Base-by-base conservation (phyloP, 2,888 invertebrate species). In the Prosapia bicincta region DNA sequence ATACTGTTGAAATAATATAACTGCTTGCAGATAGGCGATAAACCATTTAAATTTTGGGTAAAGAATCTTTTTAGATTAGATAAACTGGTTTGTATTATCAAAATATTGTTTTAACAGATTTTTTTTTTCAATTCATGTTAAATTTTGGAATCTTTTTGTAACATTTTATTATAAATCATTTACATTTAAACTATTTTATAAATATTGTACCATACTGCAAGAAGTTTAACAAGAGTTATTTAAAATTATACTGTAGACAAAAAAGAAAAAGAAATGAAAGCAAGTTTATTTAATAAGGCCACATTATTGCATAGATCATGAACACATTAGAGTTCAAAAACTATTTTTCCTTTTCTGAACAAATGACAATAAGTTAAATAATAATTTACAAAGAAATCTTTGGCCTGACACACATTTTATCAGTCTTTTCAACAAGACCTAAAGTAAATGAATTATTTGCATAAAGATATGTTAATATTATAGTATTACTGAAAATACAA, bases 281-380 rank as follows among this genome's bases (percentile, higher is more conserved):
- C 6, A 54, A 20, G 54, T 20, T 20, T 54, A 54, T 54, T 20
- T 26, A 28, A 69, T 74, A 74, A 74, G 74, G 74, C 74, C 74
- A 69, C 74, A 26, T 74, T 74, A 74, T 74, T 74, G 74, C 74
- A 69, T 69, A 74, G 38, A 26, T 68, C 38, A 25, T 30, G 67
- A 26, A 74, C 69, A 69, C 68, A 24, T 43, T 25, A 43, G 69
- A 69, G 54, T 54, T 20, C 54, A 54, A 54, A 38, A 54, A 54
- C 54, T 54, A 38, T 38, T 54, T 30, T 54, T 20, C 54, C 54
- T 54, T 54, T 54, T 54, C 54, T 54, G 20, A 54, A 54, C 54
- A 54, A 54, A 54, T 54, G 15, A 28, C 28, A 38, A 54, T 54
- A 54, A 54, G 54, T 54, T 54, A 54, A 54, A 54, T 54, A 38